Evolutionary conservation across 2,797 vertebrate genomes (phyloP).

Genomic region (Acridotheres tristis): DNA sequence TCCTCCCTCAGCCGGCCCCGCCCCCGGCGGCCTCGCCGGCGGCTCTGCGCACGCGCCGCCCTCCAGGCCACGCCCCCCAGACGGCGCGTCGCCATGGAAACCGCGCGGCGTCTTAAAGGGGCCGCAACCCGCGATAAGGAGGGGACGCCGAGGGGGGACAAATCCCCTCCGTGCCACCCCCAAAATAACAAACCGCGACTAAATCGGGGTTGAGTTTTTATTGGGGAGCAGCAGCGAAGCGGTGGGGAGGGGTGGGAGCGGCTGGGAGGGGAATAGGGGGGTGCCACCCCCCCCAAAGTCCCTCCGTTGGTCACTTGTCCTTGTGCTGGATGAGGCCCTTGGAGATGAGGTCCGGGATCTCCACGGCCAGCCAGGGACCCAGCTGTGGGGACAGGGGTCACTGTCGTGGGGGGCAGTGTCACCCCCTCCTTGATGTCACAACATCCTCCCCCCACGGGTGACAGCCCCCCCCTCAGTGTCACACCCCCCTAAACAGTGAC

Average conservation of each 20-base stretch:
- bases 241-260: not conserved
- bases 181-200: not conserved
- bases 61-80: rapidly evolving
- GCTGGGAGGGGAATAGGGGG: no score
- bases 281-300: no score
- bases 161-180: not conserved
- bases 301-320: no score
- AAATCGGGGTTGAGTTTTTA: not conserved
- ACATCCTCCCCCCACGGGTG: no score
- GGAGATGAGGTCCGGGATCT: not conserved
- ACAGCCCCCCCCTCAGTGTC: no score
- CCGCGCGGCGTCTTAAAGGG: not conserved
- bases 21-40: not conserved
- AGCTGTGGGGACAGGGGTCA: not conserved
- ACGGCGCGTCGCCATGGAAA: not conserved
- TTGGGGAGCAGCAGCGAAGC: not conserved
- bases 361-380: not conserved
- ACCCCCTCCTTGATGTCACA: not conserved
- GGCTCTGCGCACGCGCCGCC: not conserved
- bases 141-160: not conserved
- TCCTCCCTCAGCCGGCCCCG: not conserved
- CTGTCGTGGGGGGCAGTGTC: not conserved
- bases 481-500: no score
- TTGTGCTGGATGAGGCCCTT: no score
- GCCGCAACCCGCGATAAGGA: not conserved